Conservation (phyloP, 2,888 invertebrate genomes). For the Tenodera sinensis region DNA sequence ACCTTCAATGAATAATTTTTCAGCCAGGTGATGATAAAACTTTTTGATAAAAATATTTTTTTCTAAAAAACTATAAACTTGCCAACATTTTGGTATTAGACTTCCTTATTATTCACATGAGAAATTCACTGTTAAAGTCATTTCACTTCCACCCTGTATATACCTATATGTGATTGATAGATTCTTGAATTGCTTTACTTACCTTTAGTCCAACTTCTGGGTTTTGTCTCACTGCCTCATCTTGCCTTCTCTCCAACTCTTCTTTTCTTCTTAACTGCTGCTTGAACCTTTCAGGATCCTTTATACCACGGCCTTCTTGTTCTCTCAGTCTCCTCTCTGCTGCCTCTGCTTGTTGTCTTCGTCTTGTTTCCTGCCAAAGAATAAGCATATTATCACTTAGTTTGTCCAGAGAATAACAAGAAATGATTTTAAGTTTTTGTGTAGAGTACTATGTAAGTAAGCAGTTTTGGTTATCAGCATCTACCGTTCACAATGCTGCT, state of each 20-base stretch:
- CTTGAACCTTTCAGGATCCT: constrained; percentile 57
- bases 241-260: constrained; percentile 55
- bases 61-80: no score
- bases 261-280: constrained; percentile 57
- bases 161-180: no score
- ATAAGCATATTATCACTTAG: neutral
- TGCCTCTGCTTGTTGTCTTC: constrained; percentile 63
- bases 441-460: neutral
- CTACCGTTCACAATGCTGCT: no score
- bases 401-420: neutral
- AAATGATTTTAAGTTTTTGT: neutral
- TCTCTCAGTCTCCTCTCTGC: constrained; percentile 62
- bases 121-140: no score
- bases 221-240: constrained; percentile 47
- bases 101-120: no score
- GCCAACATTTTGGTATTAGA: no score
- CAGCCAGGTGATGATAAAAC: no score
- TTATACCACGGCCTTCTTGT: constrained; percentile 60
- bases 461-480: neutral
- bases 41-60: no score
- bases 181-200: neutral
- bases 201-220: constrained; percentile 7
- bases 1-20: no score
- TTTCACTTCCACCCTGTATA: no score
- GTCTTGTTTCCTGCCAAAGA: constrained; percentile 56